Conservation (phyloP, 2,888 invertebrate species). For the Xanthia togata region DNA sequence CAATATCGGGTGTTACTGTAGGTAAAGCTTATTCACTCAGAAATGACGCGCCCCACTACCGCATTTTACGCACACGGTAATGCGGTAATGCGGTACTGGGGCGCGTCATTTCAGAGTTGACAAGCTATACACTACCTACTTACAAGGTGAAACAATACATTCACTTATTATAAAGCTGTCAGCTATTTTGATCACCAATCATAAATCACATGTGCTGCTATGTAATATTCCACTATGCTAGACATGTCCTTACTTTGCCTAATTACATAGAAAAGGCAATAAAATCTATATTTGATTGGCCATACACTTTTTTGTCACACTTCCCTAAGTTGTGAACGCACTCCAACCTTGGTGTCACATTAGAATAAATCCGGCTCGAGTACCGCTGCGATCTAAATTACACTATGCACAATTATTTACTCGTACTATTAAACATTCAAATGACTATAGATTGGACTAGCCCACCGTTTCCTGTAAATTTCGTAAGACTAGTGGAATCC, state of each 20-base stretch:
- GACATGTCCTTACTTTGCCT: conserved; percentile 35
- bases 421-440: conserved; percentile 35
- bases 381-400: conserved; percentile 33
- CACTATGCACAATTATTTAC: conserved; percentile 44
- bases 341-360: conserved; percentile 67
- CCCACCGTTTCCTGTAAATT: conserved; percentile 50
- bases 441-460: conserved; percentile 35
- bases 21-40: too few species aligned
- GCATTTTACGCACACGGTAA: too few species aligned
- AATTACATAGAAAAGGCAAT: conserved; percentile 41
- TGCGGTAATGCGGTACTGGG: too few species aligned
- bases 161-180: conserved; percentile 9
- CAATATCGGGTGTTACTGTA: neutral
- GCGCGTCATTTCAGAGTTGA: too few species aligned
- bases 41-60: too few species aligned
- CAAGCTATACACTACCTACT: neutral
- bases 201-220: neutral
- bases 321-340: conserved; percentile 69
- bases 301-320: conserved; percentile 51
- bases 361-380: conserved; percentile 53
- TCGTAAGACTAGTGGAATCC: conserved; percentile 45
- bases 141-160: conserved; percentile 46
- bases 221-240: neutral
- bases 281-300: conserved; percentile 42
- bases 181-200: conserved; percentile 23